Evolutionary conservation across 23 tunicate species (phyloP), one percentile per base, ranked within the genome.

Genomic region (Ciona savignyi): DNA sequence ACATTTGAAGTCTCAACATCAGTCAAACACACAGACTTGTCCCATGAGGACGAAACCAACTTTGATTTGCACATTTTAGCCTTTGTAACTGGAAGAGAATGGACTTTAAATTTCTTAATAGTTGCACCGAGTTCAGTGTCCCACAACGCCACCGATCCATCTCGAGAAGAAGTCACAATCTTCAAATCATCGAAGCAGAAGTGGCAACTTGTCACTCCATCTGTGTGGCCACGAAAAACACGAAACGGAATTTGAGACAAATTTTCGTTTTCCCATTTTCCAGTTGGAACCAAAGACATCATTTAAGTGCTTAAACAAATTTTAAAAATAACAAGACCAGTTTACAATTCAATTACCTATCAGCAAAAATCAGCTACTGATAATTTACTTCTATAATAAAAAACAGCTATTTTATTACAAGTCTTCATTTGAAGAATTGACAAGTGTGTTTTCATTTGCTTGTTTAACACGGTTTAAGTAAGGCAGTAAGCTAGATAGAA

Each of bases 1-100:
- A 85, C 77, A 23, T 85, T 69, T 1, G 77, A 89, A 33, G 85
- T 91, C 60, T 85, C 97, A 49, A 80, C 33, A 60, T 91, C 97
- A 72, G 67, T 70, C 21, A 72, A 67, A 34, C 82, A 70, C 1
- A 91, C 29, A 27, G 83, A 51, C 63, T 81, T 91, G 65, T 91
- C 97, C 86, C 87, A 91, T n/a, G 97, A 91, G 3, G 87, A 84
- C 20, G 97, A 81, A 4, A 91, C 67, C 67, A 63, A 63, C 24
- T 63, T n/a, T 63, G 26, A n/a, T 63, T 9, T 22, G 28, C 67
- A 4, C 4, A 63, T 9, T 63, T 63, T 63, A 4, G 67, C 67
- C 19, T 65, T 42, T 6, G 56, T 42, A 42, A 42, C 56, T 15
- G 56, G 56, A 42, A 42, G 56, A 42, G 56, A 42, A 42, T 42